Conservation (phyloP, 1,140 invertebrate genomes). For the Neodiprion virginianus region DNA sequence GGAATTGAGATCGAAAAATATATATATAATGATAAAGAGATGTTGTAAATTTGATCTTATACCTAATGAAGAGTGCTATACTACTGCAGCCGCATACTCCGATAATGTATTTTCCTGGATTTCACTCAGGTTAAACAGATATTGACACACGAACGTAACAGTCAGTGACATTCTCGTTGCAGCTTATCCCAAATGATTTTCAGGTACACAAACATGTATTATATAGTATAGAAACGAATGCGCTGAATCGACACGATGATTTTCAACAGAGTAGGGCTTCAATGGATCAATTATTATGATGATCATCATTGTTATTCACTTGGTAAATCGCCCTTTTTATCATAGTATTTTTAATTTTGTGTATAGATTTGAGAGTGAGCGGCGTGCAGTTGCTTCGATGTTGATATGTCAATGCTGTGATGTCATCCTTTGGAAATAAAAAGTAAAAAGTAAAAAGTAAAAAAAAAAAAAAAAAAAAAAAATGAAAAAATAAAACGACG, state of each 20-base stretch:
- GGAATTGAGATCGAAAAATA: background rate
- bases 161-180: too few relatives aligned
- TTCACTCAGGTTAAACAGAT: background rate
- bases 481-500: background rate
- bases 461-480: conserved; percentile 18
- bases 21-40: background rate
- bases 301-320: background rate
- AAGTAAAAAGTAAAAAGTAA: conserved; percentile 9
- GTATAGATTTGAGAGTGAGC: background rate
- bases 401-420: conserved; percentile 60
- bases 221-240: too few relatives aligned
- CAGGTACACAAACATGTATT: too few relatives aligned
- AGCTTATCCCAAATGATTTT: background rate
- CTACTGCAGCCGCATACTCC: background rate
- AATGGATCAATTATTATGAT: background rate
- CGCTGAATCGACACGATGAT: too few relatives aligned
- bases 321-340: background rate
- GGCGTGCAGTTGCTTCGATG: conserved; percentile 47
- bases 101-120: background rate
- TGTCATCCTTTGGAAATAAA: conserved; percentile 55
- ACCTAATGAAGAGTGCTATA: background rate
- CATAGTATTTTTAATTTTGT: background rate
- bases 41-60: background rate
- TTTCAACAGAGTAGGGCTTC: too few relatives aligned
- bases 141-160: background rate